Evolutionary conservation across 2,888 invertebrate species (phyloP).

Genomic region (Philonicus albiceps): DNA sequence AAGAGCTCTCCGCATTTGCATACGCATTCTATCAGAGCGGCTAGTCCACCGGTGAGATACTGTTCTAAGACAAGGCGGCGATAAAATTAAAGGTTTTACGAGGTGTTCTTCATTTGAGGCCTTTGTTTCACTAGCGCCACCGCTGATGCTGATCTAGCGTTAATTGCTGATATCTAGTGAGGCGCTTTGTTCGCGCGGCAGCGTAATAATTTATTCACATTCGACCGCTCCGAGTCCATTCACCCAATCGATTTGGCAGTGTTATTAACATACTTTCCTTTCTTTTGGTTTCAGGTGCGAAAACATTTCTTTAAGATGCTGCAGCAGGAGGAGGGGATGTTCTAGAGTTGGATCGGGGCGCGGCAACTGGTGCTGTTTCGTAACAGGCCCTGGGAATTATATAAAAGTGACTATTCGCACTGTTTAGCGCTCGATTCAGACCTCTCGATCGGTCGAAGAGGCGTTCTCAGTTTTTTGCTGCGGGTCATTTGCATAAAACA

Average conservation of each 20-base stretch:
- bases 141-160: not conserved
- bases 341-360: not conserved
- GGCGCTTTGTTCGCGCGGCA: not conserved
- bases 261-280: conserved; percentile 10
- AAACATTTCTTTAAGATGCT: not conserved
- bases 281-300: conserved; percentile 12
- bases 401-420: not conserved
- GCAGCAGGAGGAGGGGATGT: not conserved
- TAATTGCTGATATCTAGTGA: not conserved
- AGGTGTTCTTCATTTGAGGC: not conserved
- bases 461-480: not conserved
- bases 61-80: not conserved
- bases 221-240: not conserved
- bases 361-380: not conserved
- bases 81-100: conserved; percentile 17
- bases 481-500: conserved; percentile 30
- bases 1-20: not conserved
- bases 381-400: not conserved
- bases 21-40: not conserved
- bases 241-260: not conserved
- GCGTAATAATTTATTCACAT: conserved; percentile 8
- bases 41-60: not conserved
- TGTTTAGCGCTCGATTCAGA: not conserved
- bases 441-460: not conserved
- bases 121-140: conserved; percentile 5